Base-by-base conservation (phyloP, 2,113 vertebrate genomes). In the Bubo scandiacus region DNA sequence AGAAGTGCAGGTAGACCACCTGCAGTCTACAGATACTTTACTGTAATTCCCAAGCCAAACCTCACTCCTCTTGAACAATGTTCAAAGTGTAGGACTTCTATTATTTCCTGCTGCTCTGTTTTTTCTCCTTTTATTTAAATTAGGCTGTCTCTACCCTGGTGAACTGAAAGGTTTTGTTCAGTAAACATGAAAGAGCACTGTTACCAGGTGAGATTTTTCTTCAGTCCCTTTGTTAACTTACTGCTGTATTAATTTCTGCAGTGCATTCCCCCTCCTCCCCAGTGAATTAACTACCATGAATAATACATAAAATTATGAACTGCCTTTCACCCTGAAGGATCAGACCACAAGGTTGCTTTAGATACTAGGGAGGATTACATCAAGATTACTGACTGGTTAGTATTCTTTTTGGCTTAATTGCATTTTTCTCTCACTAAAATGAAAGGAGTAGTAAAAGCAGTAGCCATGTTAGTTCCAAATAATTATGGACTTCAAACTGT, bases 261-360 rank as follows among this genome's bases (percentile, higher is more conserved):
- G 15, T 78, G 77, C 63, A 23, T 90, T 90, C 36, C 47, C 67
- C 30, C 38, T 90, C 27, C 34, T 91, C 51, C 47, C 43, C 12
- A n/a, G 61, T 84, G 80, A 78, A 86, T 80, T 67, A 91, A 55
- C 77, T 67, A 15, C 59, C 11, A 26, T 90, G 73, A 95, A 94
- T 92, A 91, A 91, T 78, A 59, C 47, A 94, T 78, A 81, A 81
- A 91, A 66, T 87, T 59, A 30, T 74, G 77, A 92, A 81, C 67
- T 91, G 43, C 57, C 65, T 96, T 72, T 96, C 65, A 86, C 74
- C 73, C 78, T 42, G 81, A 87, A 91, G 34, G 73, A 91, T 30
- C 25, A 86, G 40, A 81, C 26, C 21, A 47, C 52, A 65, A 51
- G 55, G 47, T 45, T 86, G 26, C 68, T 89, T 81, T 95, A 62